Evolutionary conservation across 2,888 invertebrate genomes (phyloP), one percentile per base, ranked within the genome.

Genomic region (Drosophila barbarae): DNA sequence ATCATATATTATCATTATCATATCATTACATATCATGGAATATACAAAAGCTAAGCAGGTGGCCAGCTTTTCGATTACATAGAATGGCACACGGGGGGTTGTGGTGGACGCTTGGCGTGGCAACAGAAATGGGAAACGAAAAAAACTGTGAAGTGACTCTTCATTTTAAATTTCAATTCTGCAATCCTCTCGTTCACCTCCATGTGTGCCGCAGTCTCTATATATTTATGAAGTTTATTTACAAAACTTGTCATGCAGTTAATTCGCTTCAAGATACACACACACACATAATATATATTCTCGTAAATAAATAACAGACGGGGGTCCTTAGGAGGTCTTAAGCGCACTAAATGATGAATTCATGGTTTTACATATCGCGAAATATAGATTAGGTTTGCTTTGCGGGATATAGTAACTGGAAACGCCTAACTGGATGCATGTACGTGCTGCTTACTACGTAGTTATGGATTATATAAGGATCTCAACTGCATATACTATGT

Each of bases 351-450:
- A 56, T 38, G 56, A 60, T 57, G 58, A 46, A 57, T 60, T 32
- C 58, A 57, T 57, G 42, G 35, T 21, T 18, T 30, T 59, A 47
- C 47, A 34, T 34, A 34, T 46, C 34, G 18, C 60, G 39, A 42
- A 42, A 63, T 61, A 50, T 63, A 61, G 35, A 32, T 46, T 41
- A 38, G 15, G 44, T 58, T 42, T 39, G 52, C 23, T 50, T n/a
- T 46, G 65, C n/a, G 21, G 54, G 32, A 47, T 63, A 18, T 63
- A 23, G 41, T 60, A 76, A 72, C 81, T 77, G 81, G 72, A 80
- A 80, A 80, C 77, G 66, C 66, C 72, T 41, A 77, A 79, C 80
- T 80, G 72, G 80, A 77, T 64, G 63, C 51, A 77, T 64, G 63
- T 54, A 61, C 32, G 59, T 41, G 44, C 46, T 46, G 30, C 46